phyloP scores from a whole-genome alignment of 2,888 invertebrate genomes.

The Drosophila putrida region DNA sequence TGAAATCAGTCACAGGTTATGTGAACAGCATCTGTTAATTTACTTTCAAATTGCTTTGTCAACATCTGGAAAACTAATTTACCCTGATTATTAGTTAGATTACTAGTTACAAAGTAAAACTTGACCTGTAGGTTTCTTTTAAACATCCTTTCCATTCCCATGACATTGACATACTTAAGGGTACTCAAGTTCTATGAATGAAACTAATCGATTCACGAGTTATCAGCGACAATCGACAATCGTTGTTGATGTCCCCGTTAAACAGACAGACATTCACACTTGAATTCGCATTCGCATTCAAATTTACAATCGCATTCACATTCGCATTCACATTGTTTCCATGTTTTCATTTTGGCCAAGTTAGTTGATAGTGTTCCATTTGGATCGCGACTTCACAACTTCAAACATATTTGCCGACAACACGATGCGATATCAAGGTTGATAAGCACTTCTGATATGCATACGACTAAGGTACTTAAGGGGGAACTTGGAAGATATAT shows the following conservation, averaged over 20 bases:
- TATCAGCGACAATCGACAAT: conserved; percentile 9
- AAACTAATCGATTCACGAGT: conserved; percentile 1
- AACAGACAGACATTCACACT: background rate
- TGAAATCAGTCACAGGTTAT: conserved; percentile 1
- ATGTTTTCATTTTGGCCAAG: conserved; percentile 22
- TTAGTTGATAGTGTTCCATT: conserved; percentile 14
- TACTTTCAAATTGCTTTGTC: background rate
- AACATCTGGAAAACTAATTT: background rate
- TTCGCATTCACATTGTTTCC: conserved; percentile 28
- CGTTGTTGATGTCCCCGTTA: conserved; percentile 7
- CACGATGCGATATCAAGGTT: conserved; percentile 23
- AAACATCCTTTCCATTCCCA: background rate
- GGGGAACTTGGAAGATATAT: background rate
- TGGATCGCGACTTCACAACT: conserved; percentile 23
- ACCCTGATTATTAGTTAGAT: background rate
- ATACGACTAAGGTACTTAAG: conserved; percentile 8
- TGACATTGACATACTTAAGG: conserved; percentile 12
- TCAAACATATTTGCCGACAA: conserved; percentile 47
- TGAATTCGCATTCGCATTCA: background rate
- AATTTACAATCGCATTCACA: conserved; percentile 16
- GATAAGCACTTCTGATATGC: conserved; percentile 48
- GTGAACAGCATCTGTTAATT: conserved; percentile 4
- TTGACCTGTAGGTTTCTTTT: background rate
- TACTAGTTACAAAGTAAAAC: background rate
- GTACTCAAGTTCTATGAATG: conserved; percentile 27